phyloP scores from a whole-genome alignment of 2,797 vertebrate genomes.

The Enteromius mattozi region DNA sequence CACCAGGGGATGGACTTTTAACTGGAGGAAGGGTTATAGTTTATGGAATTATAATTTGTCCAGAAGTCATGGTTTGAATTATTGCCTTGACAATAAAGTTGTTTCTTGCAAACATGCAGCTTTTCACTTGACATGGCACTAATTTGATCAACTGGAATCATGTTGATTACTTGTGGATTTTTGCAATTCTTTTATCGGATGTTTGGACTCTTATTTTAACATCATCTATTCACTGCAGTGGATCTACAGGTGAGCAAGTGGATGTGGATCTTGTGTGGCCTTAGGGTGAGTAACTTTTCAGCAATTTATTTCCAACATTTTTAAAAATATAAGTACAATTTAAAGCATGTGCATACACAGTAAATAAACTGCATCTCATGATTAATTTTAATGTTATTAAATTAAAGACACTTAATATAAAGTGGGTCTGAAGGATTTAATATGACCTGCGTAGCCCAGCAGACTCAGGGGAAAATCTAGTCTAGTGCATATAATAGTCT shows the following conservation, averaged over 20 bases:
- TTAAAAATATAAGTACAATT: background rate
- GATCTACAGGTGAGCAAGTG: background rate
- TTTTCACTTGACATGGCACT: background rate
- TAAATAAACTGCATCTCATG: background rate
- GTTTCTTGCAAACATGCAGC: background rate
- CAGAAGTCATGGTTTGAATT: background rate
- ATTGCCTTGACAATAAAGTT: background rate
- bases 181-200: background rate
- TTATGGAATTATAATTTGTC: background rate
- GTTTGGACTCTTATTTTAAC: background rate
- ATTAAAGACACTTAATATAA: conserved; percentile 14
- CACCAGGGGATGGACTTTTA: background rate
- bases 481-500: conserved; percentile 6
- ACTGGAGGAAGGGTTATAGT: background rate
- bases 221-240: background rate
- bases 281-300: background rate
- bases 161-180: background rate
- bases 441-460: conserved; percentile 14
- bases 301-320: background rate
- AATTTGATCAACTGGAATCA: background rate
- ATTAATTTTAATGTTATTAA: background rate
- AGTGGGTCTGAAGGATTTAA: background rate
- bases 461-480: background rate
- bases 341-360: background rate
- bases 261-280: background rate